Evolutionary conservation across 2,113 vertebrate species (phyloP).

Genomic region (Sebastes schlegelii): DNA sequence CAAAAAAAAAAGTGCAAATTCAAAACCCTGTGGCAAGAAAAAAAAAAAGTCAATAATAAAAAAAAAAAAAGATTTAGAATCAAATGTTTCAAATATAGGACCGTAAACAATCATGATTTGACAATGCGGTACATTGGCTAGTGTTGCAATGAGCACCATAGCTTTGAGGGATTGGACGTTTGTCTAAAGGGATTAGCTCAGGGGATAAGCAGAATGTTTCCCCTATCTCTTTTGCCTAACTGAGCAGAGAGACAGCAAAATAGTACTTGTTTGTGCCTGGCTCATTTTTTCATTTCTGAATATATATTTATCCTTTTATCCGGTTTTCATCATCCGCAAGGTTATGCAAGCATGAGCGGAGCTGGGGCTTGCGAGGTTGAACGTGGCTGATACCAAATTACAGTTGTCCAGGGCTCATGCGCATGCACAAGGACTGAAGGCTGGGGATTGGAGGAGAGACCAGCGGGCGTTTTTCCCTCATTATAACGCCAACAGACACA

Average conservation of each 20-base stretch:
- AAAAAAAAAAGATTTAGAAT: constrained; percentile 2
- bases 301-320: constrained; percentile 72
- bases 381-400: constrained; percentile 63
- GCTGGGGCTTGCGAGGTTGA: constrained; percentile 29
- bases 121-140: constrained; percentile 39
- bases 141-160: constrained; percentile 57
- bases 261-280: constrained; percentile 65
- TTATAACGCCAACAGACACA: constrained; percentile 74
- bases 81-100: constrained; percentile 19
- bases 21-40: neutral
- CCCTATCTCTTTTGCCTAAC: constrained; percentile 70
- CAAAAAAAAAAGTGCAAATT: neutral
- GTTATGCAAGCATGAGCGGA: constrained; percentile 63
- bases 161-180: constrained; percentile 74
- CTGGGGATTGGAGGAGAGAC: constrained; percentile 66
- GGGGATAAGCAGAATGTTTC: constrained; percentile 76
- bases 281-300: constrained; percentile 69
- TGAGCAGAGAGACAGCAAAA: constrained; percentile 61
- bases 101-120: constrained; percentile 56
- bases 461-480: constrained; percentile 66
- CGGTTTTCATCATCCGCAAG: constrained; percentile 67
- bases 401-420: constrained; percentile 53
- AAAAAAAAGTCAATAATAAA: neutral
- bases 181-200: constrained; percentile 78
- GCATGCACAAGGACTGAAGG: constrained; percentile 36